Evolutionary conservation across 2,888 invertebrate species (phyloP), one percentile per base, ranked within the genome.

Genomic region (Pristionchus arcanus): DNA sequence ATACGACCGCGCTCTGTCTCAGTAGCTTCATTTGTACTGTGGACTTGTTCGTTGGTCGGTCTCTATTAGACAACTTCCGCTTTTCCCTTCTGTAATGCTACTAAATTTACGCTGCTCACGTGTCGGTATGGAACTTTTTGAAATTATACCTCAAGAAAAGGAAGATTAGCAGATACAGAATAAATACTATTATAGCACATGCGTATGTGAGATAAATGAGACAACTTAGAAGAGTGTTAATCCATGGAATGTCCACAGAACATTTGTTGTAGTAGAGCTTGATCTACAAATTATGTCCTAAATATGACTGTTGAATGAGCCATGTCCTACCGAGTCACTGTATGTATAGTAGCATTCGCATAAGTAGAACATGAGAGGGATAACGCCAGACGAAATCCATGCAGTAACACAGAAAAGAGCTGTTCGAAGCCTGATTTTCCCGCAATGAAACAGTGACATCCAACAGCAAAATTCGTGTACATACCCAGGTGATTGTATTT

Each of bases 231-330:
- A 81, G 49, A 13, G 37, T n/a, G 1, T n/a, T 49, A 16, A 81
- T 13, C n/a, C n/a, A n/a, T 0, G 28, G 49, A 25, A 28, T 49
- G 3, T 42, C 19, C 1, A n/a, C 15, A 7, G 25, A 49, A n/a
- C 81, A 81, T 5, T 53, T n/a, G 81, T 81, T 81, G 81, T 81
- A 81, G 81, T 81, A 81, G 81, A 81, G 49, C 49, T 81, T 81
- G 49, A 81, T 9, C 81, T 81, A 53, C 1, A 81, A 19, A 9
- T 49, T 49, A 49, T 53, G 25, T 28, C 4, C 5, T 49, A 34
- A 81, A 9, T 9, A 19, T 53, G 0, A 3, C 49, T n/a, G 13
- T 15, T 21, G 34, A 15, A 31, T 31, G 19, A 19, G 1, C 13
- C 37, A 21, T 34, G 2, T 28, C 81, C 2, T 81, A 53, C 81